phyloP scores from a whole-genome alignment of 2,888 invertebrate genomes.

The Acleris laterana region DNA sequence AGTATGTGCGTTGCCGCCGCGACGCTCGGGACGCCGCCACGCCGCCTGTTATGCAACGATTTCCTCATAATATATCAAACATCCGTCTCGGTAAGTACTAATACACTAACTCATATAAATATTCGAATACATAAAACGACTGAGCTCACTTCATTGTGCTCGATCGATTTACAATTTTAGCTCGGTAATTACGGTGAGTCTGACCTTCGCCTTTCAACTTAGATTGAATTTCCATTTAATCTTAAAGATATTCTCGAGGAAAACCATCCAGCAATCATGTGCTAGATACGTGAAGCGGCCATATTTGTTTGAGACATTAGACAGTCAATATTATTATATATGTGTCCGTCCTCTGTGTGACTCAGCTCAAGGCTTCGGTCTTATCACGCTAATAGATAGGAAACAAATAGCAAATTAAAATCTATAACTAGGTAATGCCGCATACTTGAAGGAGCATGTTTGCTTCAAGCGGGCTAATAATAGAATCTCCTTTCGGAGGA shows the following conservation, averaged over 20 bases:
- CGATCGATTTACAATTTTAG: constrained; percentile 3
- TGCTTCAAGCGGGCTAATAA: constrained; percentile 1
- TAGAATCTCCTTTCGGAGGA: constrained; percentile 21
- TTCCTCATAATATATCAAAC: constrained; percentile 49
- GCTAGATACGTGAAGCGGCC: constrained; percentile 55
- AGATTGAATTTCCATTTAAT: constrained; percentile 30
- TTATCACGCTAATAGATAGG: constrained; percentile 43
- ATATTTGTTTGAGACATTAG: constrained; percentile 69
- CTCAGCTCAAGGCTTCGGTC: constrained; percentile 51
- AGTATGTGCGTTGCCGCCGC: constrained; percentile 53
- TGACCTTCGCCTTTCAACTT: constrained; percentile 8
- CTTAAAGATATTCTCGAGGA: constrained; percentile 20
- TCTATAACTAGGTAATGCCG: constrained; percentile 23
- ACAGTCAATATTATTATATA: constrained; percentile 56
- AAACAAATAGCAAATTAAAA: constrained; percentile 38
- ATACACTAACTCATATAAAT: constrained; percentile 8
- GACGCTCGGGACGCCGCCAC: constrained; percentile 47
- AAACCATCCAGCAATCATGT: constrained; percentile 34
- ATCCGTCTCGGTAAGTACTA: constrained; percentile 62
- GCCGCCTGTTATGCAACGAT: constrained; percentile 70
- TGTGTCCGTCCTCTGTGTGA: constrained; percentile 59
- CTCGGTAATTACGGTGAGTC: constrained; percentile 5
- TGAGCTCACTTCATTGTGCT: constrained; percentile 12
- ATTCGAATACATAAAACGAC: constrained; percentile 6
- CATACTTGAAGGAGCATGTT: constrained; percentile 5